Evolutionary conservation across 2,888 invertebrate genomes (phyloP).

Genomic region (Pseudococcus longispinus): DNA sequence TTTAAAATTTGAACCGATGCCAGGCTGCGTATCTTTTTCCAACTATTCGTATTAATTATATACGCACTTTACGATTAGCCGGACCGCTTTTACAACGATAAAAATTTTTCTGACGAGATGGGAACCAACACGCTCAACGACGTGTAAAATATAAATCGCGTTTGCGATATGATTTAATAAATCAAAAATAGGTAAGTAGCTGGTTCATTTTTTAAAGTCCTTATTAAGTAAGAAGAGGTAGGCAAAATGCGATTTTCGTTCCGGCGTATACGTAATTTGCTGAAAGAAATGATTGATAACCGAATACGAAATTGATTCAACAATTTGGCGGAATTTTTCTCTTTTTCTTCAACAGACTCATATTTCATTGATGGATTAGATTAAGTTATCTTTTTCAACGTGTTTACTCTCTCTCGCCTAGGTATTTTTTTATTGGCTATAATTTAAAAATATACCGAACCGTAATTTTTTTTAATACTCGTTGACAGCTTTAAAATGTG

Average conservation of each 20-base stretch:
- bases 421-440: background rate
- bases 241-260: slow-evolving; percentile 5
- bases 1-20: background rate
- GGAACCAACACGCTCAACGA: background rate
- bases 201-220: background rate
- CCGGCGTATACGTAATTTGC: background rate
- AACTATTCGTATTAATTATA: background rate
- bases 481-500: background rate
- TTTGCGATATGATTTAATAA: background rate
- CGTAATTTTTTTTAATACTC: background rate
- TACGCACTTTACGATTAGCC: background rate
- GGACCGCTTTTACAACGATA: background rate
- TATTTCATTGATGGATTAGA: slow-evolving; percentile 39
- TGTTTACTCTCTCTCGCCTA: background rate
- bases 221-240: background rate
- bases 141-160: background rate
- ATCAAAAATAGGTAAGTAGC: slow-evolving; percentile 9
- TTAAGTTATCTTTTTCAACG: slow-evolving; percentile 17
- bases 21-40: background rate
- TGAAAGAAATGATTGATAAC: slow-evolving; percentile 32
- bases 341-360: background rate
- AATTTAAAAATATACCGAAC: background rate
- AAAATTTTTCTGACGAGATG: background rate
- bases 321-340: slow-evolving; percentile 4
- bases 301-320: slow-evolving; percentile 26